Evolutionary conservation across 2,113 vertebrate species (phyloP).

Genomic region (Crotalus tigris): DNA sequence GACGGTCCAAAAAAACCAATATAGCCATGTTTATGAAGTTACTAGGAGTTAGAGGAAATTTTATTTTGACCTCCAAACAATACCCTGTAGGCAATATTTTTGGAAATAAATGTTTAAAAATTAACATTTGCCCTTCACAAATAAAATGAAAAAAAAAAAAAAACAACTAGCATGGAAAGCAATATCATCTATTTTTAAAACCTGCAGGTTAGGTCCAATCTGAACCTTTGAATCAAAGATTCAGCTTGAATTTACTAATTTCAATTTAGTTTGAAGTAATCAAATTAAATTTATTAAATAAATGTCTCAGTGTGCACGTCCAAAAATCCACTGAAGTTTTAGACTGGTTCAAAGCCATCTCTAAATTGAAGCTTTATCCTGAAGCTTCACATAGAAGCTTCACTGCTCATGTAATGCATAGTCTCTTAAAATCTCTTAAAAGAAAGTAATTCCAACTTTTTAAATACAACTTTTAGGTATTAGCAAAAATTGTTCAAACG

Average conservation of each 20-base stretch:
- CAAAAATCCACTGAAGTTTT: background rate
- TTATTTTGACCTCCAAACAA: background rate
- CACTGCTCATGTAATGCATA: background rate
- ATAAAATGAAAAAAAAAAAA: constrained; percentile 17
- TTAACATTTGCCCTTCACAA: constrained; percentile 3
- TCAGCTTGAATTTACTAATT: background rate
- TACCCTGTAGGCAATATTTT: background rate
- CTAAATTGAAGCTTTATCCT: background rate
- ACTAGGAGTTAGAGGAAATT: background rate
- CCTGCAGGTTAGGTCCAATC: background rate
- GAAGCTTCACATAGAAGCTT: background rate
- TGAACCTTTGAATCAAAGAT: background rate
- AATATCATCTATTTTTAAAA: constrained; percentile 14
- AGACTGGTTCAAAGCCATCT: background rate
- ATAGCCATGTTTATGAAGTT: background rate
- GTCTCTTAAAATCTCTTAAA: constrained; percentile 40
- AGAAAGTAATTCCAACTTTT: constrained; percentile 59
- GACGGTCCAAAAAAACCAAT: background rate
- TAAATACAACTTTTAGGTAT: constrained; percentile 53
- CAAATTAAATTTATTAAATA: background rate
- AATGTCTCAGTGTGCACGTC: background rate
- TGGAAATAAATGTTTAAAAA: background rate
- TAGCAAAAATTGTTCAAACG: constrained; percentile 64
- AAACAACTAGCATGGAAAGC: background rate
- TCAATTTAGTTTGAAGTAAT: background rate